Conservation (phyloP, 1,140 invertebrate genomes). For the Penaeus indicus region DNA sequence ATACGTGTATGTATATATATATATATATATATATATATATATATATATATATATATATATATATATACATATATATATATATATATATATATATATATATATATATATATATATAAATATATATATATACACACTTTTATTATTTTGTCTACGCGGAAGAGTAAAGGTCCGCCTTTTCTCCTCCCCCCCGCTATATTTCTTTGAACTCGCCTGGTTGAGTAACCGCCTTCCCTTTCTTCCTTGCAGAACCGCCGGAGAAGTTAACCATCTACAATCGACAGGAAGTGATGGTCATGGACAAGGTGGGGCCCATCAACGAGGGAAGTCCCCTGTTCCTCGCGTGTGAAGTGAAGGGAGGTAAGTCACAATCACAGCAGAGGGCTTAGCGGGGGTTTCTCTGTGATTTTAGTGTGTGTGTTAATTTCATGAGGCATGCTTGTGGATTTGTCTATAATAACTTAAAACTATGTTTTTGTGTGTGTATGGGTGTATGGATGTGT, state of each 20-base stretch:
- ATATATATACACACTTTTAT: no score
- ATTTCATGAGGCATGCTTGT: no score
- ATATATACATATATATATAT: no score
- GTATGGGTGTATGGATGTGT: no score
- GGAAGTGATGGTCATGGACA: conserved; percentile 81
- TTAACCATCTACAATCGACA: conserved; percentile 66
- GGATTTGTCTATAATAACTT: no score
- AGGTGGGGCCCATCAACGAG: conserved; percentile 67
- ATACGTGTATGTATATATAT: background rate
- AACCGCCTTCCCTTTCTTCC: background rate
- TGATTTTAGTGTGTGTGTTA: background rate
- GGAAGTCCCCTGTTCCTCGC: conserved; percentile 41
- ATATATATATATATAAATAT: no score
- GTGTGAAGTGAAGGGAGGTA: conserved; percentile 58
- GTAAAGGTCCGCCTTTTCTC: background rate
- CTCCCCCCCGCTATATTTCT: background rate
- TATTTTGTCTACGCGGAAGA: no score
- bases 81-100: no score
- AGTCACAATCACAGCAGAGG: background rate
- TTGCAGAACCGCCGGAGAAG: conserved; percentile 67
- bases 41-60: no score
- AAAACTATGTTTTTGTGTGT: no score
- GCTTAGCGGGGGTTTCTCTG: no score
- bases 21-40: background rate
- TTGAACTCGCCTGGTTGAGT: background rate